These are phyloP conservation scores for Dichetophora obliterata DNA, from an alignment of 2,888 invertebrate species.

Conservation along the genomic window DNA sequence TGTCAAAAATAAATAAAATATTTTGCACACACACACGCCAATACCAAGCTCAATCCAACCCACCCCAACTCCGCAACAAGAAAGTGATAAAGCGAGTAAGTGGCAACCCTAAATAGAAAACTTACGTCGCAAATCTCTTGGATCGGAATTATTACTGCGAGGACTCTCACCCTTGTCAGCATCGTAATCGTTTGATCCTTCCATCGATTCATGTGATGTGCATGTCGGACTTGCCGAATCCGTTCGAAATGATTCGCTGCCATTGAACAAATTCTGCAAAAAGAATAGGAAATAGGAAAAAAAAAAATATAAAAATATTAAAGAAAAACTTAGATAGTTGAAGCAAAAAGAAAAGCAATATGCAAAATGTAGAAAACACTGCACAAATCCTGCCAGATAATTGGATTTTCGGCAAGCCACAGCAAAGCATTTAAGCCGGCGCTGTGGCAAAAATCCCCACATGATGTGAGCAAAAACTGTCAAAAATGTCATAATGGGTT, in stretches of 20 bases:
- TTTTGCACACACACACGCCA: conserved; percentile 1
- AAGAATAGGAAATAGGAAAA: conserved; percentile 30
- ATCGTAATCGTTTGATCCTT: conserved; percentile 74
- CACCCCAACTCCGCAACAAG: not conserved
- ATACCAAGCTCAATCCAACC: not conserved
- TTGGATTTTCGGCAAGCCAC: conserved; percentile 47
- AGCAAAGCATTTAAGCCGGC: not conserved
- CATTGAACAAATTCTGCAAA: conserved; percentile 67
- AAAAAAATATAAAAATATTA: conserved; percentile 3
- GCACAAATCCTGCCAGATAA: conserved; percentile 40
- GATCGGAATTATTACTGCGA: conserved; percentile 70
- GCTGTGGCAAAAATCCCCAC: not conserved
- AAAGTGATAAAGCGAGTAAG: conserved; percentile 23
- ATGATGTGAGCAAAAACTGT: not conserved
- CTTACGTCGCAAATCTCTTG: conserved; percentile 75
- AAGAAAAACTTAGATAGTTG: conserved; percentile 9
- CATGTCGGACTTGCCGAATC: conserved; percentile 76
- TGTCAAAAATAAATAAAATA: conserved; percentile 6
- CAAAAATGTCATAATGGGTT: conserved; percentile 33
- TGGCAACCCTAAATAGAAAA: conserved; percentile 52
- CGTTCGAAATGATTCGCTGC: conserved; percentile 71
- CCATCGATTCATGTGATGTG: conserved; percentile 74
- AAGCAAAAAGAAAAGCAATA: conserved; percentile 33
- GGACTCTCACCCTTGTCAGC: conserved; percentile 72
- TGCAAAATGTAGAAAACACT: not conserved